Evolutionary conservation across 2,797 vertebrate species (phyloP).

Genomic region (Eidolon dupreanum): DNA sequence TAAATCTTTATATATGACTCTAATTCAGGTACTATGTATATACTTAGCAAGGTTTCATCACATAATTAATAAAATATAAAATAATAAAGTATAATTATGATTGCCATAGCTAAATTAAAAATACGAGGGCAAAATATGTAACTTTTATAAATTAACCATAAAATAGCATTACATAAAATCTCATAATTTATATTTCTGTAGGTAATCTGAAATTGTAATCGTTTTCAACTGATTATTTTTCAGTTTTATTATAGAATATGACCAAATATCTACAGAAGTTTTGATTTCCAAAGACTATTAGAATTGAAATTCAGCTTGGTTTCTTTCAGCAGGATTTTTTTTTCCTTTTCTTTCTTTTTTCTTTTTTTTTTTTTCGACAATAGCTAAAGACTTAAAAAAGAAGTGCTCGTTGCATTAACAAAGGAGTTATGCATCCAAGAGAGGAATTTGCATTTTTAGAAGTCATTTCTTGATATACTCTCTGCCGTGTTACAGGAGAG

Average conservation of each 20-base stretch:
- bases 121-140: not conserved
- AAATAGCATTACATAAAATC: not conserved
- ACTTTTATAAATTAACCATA: not conserved
- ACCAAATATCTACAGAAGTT: not conserved
- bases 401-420: not conserved
- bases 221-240: not conserved
- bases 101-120: not conserved
- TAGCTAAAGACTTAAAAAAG: not conserved
- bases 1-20: not conserved
- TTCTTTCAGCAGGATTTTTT: not conserved
- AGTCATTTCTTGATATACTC: not conserved
- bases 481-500: not conserved
- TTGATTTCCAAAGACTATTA: not conserved
- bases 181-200: not conserved
- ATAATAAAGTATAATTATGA: not conserved
- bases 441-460: constrained; percentile 36
- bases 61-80: not conserved
- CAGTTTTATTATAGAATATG: not conserved
- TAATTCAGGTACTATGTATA: not conserved
- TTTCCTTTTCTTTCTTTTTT: too few species aligned
- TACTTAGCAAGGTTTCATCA: not conserved
- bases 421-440: not conserved
- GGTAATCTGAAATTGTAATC: not conserved
- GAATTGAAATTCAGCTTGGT: not conserved
- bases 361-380: not conserved